Percentiles rank a stretch among this genome's conserved stretches.
These are phyloP conservation scores for Manis pentadactyla DNA, from an alignment of 2,797 vertebrate genomes.

Conservation along the genomic window DNA sequence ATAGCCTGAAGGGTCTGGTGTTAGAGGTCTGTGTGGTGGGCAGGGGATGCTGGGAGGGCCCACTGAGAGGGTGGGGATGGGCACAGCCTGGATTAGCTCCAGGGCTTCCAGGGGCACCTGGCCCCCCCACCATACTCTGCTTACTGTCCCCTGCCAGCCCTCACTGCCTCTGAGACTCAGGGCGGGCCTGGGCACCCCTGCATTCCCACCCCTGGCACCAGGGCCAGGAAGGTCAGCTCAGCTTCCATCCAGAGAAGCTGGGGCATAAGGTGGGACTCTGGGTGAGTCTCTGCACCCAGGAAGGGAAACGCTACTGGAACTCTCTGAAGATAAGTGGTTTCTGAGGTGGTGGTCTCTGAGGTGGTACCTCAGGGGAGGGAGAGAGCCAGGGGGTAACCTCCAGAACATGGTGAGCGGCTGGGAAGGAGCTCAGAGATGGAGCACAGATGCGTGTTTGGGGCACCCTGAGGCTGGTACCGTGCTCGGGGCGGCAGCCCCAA, in stretches of 20 bases:
- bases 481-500: background rate
- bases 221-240: background rate
- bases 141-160: background rate
- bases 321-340: background rate
- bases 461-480: fast-evolving
- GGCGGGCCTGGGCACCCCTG: background rate
- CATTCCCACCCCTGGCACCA: fast-evolving
- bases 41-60: background rate
- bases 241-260: background rate
- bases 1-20: fast-evolving
- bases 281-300: background rate
- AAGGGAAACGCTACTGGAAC: too few relatives aligned
- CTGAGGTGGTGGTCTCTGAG: too few relatives aligned
- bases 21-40: too few relatives aligned
- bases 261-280: fast-evolving
- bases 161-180: background rate
- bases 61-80: too few relatives aligned
- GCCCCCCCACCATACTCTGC: background rate
- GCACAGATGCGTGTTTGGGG: fast-evolving
- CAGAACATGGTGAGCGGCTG: background rate
- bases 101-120: background rate
- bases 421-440: background rate
- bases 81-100: background rate
- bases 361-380: too few relatives aligned
- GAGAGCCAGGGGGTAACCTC: background rate